Conservation (phyloP, 2,113 vertebrate genomes). For the Vulpes vulpes region DNA sequence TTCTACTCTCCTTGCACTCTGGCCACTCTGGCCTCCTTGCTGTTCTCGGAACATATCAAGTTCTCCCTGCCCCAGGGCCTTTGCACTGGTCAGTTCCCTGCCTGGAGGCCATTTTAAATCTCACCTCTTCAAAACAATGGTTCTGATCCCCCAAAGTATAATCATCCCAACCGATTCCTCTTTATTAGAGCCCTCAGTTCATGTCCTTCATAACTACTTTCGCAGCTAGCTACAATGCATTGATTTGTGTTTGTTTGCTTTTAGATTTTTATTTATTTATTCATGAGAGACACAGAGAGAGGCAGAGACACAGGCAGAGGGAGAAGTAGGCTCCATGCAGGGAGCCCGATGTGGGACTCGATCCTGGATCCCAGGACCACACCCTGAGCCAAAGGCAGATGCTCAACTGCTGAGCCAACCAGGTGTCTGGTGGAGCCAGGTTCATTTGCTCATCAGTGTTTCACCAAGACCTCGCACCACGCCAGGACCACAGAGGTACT, state of each 20-base stretch:
- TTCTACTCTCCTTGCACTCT: background rate
- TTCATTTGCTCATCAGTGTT: background rate
- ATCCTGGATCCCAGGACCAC: too few relatives aligned
- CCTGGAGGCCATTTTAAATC: background rate
- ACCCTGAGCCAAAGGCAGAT: too few relatives aligned
- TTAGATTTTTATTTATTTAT: too few relatives aligned
- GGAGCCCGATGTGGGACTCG: too few relatives aligned
- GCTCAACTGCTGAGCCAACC: too few relatives aligned
- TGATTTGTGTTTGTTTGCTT: background rate
- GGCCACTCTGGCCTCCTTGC: background rate
- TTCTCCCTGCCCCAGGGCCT: background rate
- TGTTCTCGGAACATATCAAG: too few relatives aligned
- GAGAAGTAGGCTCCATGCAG: too few relatives aligned
- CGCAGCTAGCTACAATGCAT: accelerated
- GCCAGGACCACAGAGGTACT: background rate
- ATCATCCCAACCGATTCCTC: background rate
- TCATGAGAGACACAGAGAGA: too few relatives aligned
- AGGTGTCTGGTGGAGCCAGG: background rate
- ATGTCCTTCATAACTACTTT: background rate
- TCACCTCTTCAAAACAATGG: background rate
- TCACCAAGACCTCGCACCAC: background rate
- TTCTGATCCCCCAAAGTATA: background rate
- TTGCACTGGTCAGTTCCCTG: background rate
- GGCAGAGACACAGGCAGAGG: too few relatives aligned
- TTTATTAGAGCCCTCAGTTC: background rate